Base-by-base conservation (phyloP, 1,140 invertebrate genomes). In the Physella acuta region DNA sequence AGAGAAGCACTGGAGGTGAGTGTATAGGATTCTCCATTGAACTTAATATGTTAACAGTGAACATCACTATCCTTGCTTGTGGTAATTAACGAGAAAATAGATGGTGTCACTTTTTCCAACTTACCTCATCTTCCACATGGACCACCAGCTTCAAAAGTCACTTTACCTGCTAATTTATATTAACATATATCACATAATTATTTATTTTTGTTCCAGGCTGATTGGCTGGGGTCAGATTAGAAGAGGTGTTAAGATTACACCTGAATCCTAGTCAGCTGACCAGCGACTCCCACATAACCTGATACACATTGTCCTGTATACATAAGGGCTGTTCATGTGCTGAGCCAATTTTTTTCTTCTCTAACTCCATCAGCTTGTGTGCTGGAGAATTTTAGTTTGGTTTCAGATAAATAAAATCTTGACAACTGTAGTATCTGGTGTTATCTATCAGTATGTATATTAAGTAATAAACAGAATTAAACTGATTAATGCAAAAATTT, bases 1-100 rank as follows among this genome's bases (percentile, higher is more conserved):
- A 52, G 98, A 99, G 76, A 98, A 99, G 83, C 97, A 99, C 89
- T 99, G 98, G 97, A 92, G 97, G 92, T 93, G 85, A 87, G 73
- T 44, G 8, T 8, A 44, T 44, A 44, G 20, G 20, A 44, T 20
- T 44, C 20, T 11, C 8, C 39, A 11, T 8, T 44, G 39, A 44
- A 8, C 8, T 44, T 20, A 11, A 20, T 11, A 44, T 44, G 8
- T 11, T 44, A 11, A 44, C 8, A 44, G 20, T 8, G 8, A 44
- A 11, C 39, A 44, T 11, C 20, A 11, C 8, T 44, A 44, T 8
- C 39, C 39, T 20, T 11, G 20, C 8, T 44, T 8, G 39, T 44
- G 20, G 39, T 44, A 44, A 44, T 44, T 8, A 20, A 44, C 20
- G 20, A 44, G 20, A 44, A 44, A 44, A 44, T 44, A 11, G 39